Evolutionary conservation across 2,888 invertebrate genomes (phyloP).

Genomic region (Camponotus fellah): DNA sequence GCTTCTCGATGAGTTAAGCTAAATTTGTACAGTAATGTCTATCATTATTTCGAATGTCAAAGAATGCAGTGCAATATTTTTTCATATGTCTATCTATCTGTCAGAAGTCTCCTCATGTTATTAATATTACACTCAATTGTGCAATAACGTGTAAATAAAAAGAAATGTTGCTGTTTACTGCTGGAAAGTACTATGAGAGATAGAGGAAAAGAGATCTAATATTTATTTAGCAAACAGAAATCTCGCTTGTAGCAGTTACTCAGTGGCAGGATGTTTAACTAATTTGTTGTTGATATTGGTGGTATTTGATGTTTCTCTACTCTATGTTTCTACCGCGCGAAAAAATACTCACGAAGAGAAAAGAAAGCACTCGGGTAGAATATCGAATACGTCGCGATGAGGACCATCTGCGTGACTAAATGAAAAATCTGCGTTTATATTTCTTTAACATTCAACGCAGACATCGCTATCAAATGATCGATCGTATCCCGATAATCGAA

Average conservation of each 20-base stretch:
- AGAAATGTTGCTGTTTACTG: not conserved
- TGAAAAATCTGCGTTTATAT: slow-evolving; percentile 18
- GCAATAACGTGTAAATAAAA: not conserved
- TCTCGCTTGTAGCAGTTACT: not conserved
- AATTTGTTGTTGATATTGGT: slow-evolving; percentile 33
- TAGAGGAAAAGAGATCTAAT: not conserved
- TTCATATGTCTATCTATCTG: not conserved
- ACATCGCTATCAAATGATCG: slow-evolving; percentile 4
- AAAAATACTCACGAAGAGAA: slow-evolving; percentile 36
- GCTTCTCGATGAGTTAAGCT: not conserved
- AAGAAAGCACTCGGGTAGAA: slow-evolving; percentile 38
- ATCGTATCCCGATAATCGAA: slow-evolving; percentile 4
- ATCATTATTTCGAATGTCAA: not conserved
- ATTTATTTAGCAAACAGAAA: slow-evolving; percentile 18
- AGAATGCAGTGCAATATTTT: not conserved
- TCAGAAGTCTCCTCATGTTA: not conserved
- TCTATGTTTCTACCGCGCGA: not conserved
- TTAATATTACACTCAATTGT: slow-evolving; percentile 25
- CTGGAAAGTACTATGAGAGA: not conserved
- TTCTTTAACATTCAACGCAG: slow-evolving; percentile 2
- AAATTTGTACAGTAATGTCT: not conserved
- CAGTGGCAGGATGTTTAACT: not conserved
- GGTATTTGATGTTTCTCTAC: slow-evolving; percentile 2
- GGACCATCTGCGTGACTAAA: slow-evolving; percentile 43
- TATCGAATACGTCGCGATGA: slow-evolving; percentile 33